A percentile compares a stretch with the other conserved stretches of the same genome.
phyloP scores from a whole-genome alignment of 2,113 vertebrate species.

The Neoarius graeffei region DNA sequence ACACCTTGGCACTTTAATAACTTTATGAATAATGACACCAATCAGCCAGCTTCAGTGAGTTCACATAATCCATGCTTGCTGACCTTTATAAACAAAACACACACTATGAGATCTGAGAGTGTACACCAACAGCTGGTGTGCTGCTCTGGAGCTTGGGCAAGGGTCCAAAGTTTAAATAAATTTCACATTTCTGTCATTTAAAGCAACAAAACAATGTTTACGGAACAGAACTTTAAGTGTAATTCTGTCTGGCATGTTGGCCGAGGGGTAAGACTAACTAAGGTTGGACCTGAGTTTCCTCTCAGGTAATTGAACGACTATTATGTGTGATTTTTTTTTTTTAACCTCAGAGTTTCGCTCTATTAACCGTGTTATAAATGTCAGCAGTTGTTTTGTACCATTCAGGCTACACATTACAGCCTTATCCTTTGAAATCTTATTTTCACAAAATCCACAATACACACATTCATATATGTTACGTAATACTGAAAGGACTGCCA shows the following conservation, averaged over 20 bases:
- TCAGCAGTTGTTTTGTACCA: conserved; percentile 50
- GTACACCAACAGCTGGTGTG: conserved; percentile 40
- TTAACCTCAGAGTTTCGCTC: neutral
- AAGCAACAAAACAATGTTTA: conserved; percentile 39
- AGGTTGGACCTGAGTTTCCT: neutral
- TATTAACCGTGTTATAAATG: conserved; percentile 12
- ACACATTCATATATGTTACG: conserved; percentile 62
- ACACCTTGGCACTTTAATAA: conserved; percentile 59
- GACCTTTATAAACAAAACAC: conserved; percentile 57
- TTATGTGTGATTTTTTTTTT: neutral
- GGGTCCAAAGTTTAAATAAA: conserved; percentile 13
- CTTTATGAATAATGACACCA: conserved; percentile 56
- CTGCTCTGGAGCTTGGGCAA: neutral
- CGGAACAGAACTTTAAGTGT: conserved; percentile 36
- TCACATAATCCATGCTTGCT: conserved; percentile 44
- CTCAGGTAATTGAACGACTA: neutral
- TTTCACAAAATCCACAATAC: conserved; percentile 56
- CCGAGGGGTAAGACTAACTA: neutral
- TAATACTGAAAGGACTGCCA: conserved; percentile 62
- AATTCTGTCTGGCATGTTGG: conserved; percentile 1
- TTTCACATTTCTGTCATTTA: conserved; percentile 27
- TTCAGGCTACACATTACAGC: conserved; percentile 52
- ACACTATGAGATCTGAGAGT: conserved; percentile 49
- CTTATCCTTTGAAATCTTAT: conserved; percentile 56
- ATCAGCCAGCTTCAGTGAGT: conserved; percentile 56